These are phyloP conservation scores for Mola mola DNA, from an alignment of 2,113 vertebrate species.

Conservation along the genomic window DNA sequence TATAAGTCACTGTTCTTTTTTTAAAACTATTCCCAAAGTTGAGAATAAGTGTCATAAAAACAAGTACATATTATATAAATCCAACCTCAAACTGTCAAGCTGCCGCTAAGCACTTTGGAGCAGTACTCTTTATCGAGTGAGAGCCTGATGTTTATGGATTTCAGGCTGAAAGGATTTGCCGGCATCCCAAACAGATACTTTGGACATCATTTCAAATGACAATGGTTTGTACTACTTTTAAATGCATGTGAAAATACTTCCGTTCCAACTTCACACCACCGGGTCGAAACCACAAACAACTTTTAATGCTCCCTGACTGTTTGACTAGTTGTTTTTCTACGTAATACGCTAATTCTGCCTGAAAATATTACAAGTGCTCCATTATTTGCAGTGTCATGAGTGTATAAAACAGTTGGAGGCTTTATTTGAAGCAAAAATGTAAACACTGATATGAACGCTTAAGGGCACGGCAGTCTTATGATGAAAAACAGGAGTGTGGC, in stretches of 20 bases:
- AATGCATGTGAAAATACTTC: too few relatives aligned
- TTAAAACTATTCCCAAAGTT: too few relatives aligned
- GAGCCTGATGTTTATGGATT: constrained; percentile 51
- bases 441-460: constrained; percentile 15
- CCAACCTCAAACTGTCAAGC: constrained; percentile 46
- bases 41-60: constrained; percentile 21
- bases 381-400: constrained; percentile 1
- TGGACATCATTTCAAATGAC: too few relatives aligned
- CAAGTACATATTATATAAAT: constrained; percentile 34
- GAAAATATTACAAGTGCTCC: neutral
- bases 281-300: too few relatives aligned
- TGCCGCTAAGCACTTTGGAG: constrained; percentile 39
- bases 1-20: too few relatives aligned
- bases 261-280: too few relatives aligned
- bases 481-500: constrained; percentile 10
- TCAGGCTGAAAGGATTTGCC: constrained; percentile 26
- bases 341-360: neutral
- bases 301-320: neutral
- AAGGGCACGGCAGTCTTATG: neutral
- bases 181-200: constrained; percentile 17
- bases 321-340: neutral
- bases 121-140: constrained; percentile 30
- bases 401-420: constrained; percentile 1
- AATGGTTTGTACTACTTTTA: too few relatives aligned
- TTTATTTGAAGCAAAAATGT: constrained; percentile 11